Evolutionary conservation across 2,888 invertebrate species (phyloP).

Genomic region (Drosophila quasianomalipes): DNA sequence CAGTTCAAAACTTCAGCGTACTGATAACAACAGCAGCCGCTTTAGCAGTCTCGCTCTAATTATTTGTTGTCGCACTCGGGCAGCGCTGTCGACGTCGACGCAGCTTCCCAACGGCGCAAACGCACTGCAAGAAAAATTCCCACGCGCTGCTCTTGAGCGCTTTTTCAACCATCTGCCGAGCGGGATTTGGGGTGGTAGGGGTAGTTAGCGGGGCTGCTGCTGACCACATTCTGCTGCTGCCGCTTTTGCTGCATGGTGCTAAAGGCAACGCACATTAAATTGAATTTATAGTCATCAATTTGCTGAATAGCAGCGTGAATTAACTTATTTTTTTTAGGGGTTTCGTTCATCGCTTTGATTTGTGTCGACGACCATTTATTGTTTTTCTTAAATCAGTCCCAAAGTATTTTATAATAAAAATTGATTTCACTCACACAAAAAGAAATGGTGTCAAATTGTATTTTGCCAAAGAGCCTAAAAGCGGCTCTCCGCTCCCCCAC

Average conservation of each 20-base stretch:
- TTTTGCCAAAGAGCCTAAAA: constrained; percentile 3
- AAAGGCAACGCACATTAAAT: constrained; percentile 79
- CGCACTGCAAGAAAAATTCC: constrained; percentile 55
- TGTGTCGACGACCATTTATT: constrained; percentile 71
- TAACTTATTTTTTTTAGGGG: constrained; percentile 71
- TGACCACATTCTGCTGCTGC: constrained; percentile 52
- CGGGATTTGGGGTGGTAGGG: constrained; percentile 7
- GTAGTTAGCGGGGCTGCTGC: constrained; percentile 18
- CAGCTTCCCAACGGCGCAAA: constrained; percentile 65
- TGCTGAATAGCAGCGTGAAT: constrained; percentile 78
- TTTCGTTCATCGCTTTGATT: constrained; percentile 61
- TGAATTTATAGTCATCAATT: constrained; percentile 83
- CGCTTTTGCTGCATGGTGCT: constrained; percentile 26
- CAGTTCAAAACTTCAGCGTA: constrained; percentile 33
- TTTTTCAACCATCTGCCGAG: constrained; percentile 33
- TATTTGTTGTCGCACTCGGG: constrained; percentile 64
- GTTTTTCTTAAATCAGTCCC: constrained; percentile 76
- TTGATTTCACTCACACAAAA: constrained; percentile 65
- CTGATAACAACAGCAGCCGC: constrained; percentile 52
- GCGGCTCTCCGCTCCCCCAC: not conserved
- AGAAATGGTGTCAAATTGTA: constrained; percentile 60
- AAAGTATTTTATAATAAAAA: constrained; percentile 78
- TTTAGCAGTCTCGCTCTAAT: constrained; percentile 51
- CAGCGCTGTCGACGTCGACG: constrained; percentile 29
- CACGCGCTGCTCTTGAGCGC: constrained; percentile 70